Percentiles rank a stretch among this genome's conserved stretches.
Conservation (phyloP, 1,140 invertebrate genomes). For the Diploscapter pachys region DNA sequence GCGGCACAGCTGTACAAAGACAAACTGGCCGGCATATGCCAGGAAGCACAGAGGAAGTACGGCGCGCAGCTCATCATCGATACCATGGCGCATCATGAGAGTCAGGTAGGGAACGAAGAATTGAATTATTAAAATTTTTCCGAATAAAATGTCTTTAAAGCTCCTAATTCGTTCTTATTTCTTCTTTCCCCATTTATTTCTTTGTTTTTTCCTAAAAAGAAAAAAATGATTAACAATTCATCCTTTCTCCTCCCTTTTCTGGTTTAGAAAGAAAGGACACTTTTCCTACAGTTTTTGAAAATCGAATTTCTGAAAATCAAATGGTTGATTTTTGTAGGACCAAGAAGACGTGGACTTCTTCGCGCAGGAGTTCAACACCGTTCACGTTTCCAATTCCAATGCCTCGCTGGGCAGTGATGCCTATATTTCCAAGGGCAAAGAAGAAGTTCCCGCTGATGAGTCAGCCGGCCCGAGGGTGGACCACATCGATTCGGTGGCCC, state of each 20-base stretch:
- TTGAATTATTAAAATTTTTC: constrained; percentile 4
- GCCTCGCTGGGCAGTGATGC: constrained; percentile 16
- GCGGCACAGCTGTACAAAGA: constrained; percentile 86
- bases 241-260: too few relatives aligned
- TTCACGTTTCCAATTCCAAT: constrained; percentile 13
- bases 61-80: constrained; percentile 75
- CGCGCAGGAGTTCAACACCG: constrained; percentile 38
- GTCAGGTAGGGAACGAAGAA: constrained; percentile 25
- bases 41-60: constrained; percentile 81
- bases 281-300: too few relatives aligned
- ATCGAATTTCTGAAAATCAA: too few relatives aligned
- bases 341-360: constrained; percentile 46
- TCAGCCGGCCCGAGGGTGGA: constrained; percentile 39
- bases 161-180: not conserved
- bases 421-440: constrained; percentile 29
- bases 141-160: not conserved
- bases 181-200: not conserved
- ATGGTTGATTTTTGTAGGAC: not conserved
- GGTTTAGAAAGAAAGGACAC: too few relatives aligned
- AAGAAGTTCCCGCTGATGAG: constrained; percentile 6
- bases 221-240: too few relatives aligned
- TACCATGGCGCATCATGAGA: not conserved
- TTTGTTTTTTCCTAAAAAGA: too few relatives aligned
- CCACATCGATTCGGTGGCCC: constrained; percentile 26
- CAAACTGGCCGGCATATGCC: constrained; percentile 74